Conservation (phyloP, 2,113 vertebrate genomes). For the Tympanuchus pallidicinctus region DNA sequence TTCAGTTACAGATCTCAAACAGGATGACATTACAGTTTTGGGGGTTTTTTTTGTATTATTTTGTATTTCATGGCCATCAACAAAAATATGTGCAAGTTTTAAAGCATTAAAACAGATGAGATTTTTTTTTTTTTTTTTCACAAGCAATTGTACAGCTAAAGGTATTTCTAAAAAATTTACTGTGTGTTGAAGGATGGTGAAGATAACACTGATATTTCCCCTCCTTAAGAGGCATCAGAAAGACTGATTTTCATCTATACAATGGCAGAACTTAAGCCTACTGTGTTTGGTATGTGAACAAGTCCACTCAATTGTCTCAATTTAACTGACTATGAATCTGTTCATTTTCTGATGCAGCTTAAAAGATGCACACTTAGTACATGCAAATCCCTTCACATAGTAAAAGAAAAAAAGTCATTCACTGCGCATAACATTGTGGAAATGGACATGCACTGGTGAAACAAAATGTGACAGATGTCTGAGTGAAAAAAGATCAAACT, state of each 20-base stretch:
- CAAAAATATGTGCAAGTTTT: neutral
- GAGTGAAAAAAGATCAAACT: neutral
- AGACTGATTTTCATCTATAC: neutral
- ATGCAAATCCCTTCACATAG: neutral
- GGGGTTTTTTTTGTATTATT: neutral
- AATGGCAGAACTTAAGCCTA: neutral
- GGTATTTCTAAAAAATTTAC: neutral
- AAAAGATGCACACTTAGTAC: neutral
- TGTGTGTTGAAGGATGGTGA: neutral
- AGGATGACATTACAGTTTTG: neutral
- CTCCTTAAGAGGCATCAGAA: neutral
- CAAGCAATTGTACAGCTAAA: neutral
- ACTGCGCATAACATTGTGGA: neutral
- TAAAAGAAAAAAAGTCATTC: neutral
- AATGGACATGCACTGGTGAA: neutral
- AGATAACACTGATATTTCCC: neutral
- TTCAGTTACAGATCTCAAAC: neutral
- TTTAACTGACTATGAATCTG: neutral
- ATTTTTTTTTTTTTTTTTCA: neutral
- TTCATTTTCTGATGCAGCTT: neutral
- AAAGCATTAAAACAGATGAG: neutral
- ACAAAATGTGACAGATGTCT: neutral
- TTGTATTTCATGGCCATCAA: neutral
- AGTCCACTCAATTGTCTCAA: neutral
- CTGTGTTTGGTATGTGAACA: neutral